A percentile compares a stretch with the other conserved stretches of the same genome.
Evolutionary conservation across 2,113 vertebrate genomes (phyloP).

Genomic region (Marmota monax): DNA sequence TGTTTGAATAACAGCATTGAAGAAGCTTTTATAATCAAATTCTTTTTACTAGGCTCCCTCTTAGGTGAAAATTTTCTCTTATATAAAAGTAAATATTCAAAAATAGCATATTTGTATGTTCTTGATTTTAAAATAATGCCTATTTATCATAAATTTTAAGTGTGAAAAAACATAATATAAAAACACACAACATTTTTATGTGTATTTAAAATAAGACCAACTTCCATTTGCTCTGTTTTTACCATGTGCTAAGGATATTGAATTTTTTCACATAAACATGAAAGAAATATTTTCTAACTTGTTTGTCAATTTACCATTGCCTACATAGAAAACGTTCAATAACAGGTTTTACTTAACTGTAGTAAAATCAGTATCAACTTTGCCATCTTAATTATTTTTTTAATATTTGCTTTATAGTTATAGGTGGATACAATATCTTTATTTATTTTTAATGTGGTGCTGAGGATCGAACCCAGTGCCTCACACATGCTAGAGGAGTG

Average conservation of each 20-base stretch:
- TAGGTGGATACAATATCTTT: too few relatives aligned
- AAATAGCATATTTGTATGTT: neutral
- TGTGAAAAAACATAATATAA: neutral
- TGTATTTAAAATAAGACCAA: neutral
- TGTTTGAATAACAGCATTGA: neutral
- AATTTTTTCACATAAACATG: neutral
- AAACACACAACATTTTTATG: neutral
- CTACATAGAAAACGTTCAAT: neutral
- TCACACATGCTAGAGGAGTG: too few relatives aligned
- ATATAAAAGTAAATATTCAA: neutral
- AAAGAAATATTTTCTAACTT: neutral
- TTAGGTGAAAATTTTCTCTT: neutral
- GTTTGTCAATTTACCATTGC: neutral
- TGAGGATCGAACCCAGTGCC: too few relatives aligned
- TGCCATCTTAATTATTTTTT: neutral
- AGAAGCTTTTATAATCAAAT: neutral
- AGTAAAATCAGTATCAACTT: neutral
- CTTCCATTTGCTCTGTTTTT: neutral
- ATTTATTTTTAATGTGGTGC: too few relatives aligned
- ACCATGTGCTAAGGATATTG: neutral
- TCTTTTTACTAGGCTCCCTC: neutral
- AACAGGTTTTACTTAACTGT: neutral
- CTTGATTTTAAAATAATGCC: neutral
- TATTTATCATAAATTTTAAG: neutral
- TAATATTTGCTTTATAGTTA: too few relatives aligned